Base-by-base conservation (phyloP, 2,888 invertebrate genomes). In the Doris montereyensis region DNA sequence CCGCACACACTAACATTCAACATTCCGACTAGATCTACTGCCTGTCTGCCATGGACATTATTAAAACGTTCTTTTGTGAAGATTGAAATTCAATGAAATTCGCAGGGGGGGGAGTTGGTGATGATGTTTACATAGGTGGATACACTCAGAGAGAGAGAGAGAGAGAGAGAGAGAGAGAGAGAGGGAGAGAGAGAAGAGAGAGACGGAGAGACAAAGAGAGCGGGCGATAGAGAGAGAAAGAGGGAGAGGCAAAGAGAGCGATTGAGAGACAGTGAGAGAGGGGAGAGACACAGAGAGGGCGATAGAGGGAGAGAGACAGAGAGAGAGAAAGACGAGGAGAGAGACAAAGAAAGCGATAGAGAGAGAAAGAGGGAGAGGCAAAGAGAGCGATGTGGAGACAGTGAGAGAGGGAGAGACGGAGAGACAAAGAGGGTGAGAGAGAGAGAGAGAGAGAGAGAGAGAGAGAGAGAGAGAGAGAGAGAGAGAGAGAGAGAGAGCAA, bases 121-220 rank as follows among this genome's bases (percentile, higher is more conserved):
- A n/a, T n/a, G n/a, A n/a, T n/a, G n/a, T n/a, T n/a, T n/a, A n/a
- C n/a, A n/a, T n/a, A n/a, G n/a, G n/a, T n/a, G n/a, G n/a, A n/a
- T n/a, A n/a, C n/a, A n/a, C n/a, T n/a, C n/a, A n/a, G n/a, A n/a
- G n/a, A n/a, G n/a, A n/a, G n/a, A n/a, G n/a, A n/a, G n/a, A n/a
- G n/a, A n/a, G n/a, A n/a, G n/a, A n/a, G n/a, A n/a, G n/a, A n/a
- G n/a, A n/a, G n/a, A n/a, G n/a, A n/a, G n/a, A n/a, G n/a, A n/a
- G n/a, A n/a, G 60, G 10, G 58, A 30, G 26, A n/a, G 4, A n/a
- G n/a, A 32, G 32, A 34, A 76, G 67, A 76, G 26, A 41, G 60
- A 76, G 76, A 67, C 24, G n/a, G 34, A 76, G 60, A 75, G 8
- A 68, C 52, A 76, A 52, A 76, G 26, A 26, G 52, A 52, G 57